Conservation (phyloP, 1,140 invertebrate species). For the Kradibia gibbosae region DNA sequence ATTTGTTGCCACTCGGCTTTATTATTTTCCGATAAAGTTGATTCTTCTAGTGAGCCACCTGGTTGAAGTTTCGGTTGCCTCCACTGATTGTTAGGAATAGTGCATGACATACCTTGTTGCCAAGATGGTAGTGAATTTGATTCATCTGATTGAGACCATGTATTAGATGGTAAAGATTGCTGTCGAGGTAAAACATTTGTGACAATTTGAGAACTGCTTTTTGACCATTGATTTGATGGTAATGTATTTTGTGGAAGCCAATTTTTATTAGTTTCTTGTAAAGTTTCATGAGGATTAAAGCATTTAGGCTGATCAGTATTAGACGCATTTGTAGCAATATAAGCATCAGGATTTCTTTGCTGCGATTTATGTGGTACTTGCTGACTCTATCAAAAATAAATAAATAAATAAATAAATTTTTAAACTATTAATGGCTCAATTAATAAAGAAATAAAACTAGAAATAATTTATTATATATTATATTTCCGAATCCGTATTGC, state of each 20-base stretch:
- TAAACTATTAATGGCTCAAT: too few species aligned
- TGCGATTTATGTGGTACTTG: slow-evolving; percentile 34
- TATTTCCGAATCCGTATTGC: too few species aligned
- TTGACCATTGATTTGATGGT: slow-evolving; percentile 52
- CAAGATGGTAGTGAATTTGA: slow-evolving; percentile 52
- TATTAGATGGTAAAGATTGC: slow-evolving; percentile 47
- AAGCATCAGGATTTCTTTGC: slow-evolving; percentile 40
- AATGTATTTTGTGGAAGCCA: slow-evolving; percentile 45
- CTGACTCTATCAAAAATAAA: slow-evolving; percentile 27
- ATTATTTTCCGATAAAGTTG: slow-evolving; percentile 50
- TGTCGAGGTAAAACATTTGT: slow-evolving; percentile 49
- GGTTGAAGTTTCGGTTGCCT: slow-evolving; percentile 47
- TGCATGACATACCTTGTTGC: slow-evolving; percentile 49
- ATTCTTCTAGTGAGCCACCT: slow-evolving; percentile 43
- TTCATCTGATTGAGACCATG: slow-evolving; percentile 50
- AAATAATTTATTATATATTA: too few species aligned
- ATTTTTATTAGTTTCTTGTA: slow-evolving; percentile 45
- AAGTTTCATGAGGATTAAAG: slow-evolving; percentile 42
- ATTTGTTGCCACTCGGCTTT: slow-evolving; percentile 59
- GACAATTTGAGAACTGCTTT: slow-evolving; percentile 49
- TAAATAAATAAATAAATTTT: neutral
- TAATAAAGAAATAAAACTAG: too few species aligned
- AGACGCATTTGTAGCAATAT: slow-evolving; percentile 25
- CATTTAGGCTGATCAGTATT: slow-evolving; percentile 44
- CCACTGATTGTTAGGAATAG: slow-evolving; percentile 48